Evolutionary conservation across 2,888 invertebrate species (phyloP), one percentile per base, ranked within the genome.

Genomic region (Ashinkailepas kermadecensis): DNA sequence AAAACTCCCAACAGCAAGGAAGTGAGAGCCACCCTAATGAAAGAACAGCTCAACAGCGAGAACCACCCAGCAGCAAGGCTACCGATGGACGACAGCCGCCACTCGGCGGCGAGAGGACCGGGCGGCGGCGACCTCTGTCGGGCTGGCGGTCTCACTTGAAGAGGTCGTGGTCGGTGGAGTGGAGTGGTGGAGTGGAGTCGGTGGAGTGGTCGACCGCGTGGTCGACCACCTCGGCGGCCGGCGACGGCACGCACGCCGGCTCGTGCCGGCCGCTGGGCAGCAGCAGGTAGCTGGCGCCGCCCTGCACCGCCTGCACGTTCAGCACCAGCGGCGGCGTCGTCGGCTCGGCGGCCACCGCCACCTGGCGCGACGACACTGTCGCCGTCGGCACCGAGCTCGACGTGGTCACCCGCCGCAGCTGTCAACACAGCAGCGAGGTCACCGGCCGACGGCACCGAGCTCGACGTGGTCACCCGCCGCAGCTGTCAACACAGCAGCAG

Each of bases 271-370:
- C 83, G 82, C 84, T 84, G 87, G 94, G 95, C 64, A 95, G 89
- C 86, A 95, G 95, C 81, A 95, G 89, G 81, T 95, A 90, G 85
- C 94, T 93, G 83, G 93, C 93, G 67, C 93, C 92, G 70, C 94
- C 93, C 81, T 94, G 95, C 81, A 95, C 92, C 87, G 93, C 95
- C 83, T 94, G 94, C 84, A 95, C 89, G 86, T 94, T 95, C 85
- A 95, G 90, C 84, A 95, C 93, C 86, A 94, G 88, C 21, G 87
- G 87, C 23, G 86, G 85, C 80, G 84, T 9, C 67, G 74, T 39
- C 54, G 81, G 70, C 78, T 78, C 81, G n/a, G 81, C 23, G 23
- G 64, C 57, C 59, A 78, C 64, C 11, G 58, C 15, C 54, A 57
- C 56, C 3, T 56, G 64, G 54, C 54, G 21, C 23, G 74, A 15